Percentiles rank a stretch among this genome's conserved stretches.
Conservation (phyloP, 2,888 invertebrate species). For the Selenia dentaria region DNA sequence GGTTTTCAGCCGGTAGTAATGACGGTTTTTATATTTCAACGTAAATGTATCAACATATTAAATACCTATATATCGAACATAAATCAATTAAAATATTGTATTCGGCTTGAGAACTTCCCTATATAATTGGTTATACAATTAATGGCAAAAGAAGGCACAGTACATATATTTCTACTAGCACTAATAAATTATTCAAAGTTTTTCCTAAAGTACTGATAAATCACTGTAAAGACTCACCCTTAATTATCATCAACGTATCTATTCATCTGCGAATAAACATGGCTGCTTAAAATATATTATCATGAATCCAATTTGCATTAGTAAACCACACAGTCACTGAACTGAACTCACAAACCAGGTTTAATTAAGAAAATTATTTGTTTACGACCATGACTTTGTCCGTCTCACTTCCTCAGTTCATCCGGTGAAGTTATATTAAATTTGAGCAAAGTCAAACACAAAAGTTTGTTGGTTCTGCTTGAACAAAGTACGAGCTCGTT, state of each 20-base stretch:
- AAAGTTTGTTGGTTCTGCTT: slow-evolving; percentile 50
- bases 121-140: too few species aligned
- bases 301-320: slow-evolving; percentile 39
- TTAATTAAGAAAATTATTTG: slow-evolving; percentile 51
- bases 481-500: slow-evolving; percentile 35
- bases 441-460: slow-evolving; percentile 54
- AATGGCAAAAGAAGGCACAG: too few species aligned
- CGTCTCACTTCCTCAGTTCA: slow-evolving; percentile 49
- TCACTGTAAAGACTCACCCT: slow-evolving; percentile 19
- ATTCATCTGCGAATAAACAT: slow-evolving; percentile 18
- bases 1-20: too few species aligned
- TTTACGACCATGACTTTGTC: slow-evolving; percentile 45
- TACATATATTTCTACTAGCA: too few species aligned
- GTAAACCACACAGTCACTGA: slow-evolving; percentile 63
- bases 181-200: too few species aligned
- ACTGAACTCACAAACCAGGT: slow-evolving; percentile 53
- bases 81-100: too few species aligned
- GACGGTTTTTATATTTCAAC: too few species aligned
- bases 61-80: too few species aligned
- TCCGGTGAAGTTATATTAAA: slow-evolving; percentile 53
- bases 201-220: too few species aligned
- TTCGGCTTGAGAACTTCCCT: too few species aligned
- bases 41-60: too few species aligned
- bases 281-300: slow-evolving; percentile 30
- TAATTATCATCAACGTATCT: not conserved